Evolutionary conservation across 2,888 invertebrate species (phyloP).

Genomic region (Lymantria monacha): DNA sequence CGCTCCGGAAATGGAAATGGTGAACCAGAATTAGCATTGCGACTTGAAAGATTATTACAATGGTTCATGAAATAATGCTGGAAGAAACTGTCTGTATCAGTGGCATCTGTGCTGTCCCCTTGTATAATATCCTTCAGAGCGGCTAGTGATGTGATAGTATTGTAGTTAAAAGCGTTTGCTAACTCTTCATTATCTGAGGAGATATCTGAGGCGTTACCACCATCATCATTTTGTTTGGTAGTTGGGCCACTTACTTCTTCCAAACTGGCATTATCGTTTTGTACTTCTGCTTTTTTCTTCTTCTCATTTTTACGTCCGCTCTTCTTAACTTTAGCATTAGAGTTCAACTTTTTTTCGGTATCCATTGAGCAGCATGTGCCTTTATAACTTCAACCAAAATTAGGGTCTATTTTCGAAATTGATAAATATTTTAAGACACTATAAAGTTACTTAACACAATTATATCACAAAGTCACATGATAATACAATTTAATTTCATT

Average conservation of each 20-base stretch:
- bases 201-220: conserved; percentile 56
- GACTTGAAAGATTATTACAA: conserved; percentile 86
- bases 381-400: conserved; percentile 35
- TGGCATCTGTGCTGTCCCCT: conserved; percentile 80
- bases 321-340: conserved; percentile 54
- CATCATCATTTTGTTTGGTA: conserved; percentile 39
- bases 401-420: conserved; percentile 40
- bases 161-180: conserved; percentile 86
- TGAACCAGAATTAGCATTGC: conserved; percentile 64
- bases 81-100: conserved; percentile 84
- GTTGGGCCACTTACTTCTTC: conserved; percentile 48
- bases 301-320: conserved; percentile 65
- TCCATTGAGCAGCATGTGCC: conserved; percentile 72
- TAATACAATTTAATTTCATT: conserved; percentile 41
- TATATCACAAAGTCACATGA: conserved; percentile 67
- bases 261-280: conserved; percentile 35
- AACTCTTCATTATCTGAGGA: conserved; percentile 85
- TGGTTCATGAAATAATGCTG: conserved; percentile 89
- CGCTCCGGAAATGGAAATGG: conserved; percentile 82
- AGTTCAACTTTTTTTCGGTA: conserved; percentile 52
- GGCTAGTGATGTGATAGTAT: conserved; percentile 86
- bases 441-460: conserved; percentile 34
- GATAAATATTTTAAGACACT: conserved; percentile 29
- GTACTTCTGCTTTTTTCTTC: conserved; percentile 60
- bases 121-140: conserved; percentile 86